Conservation (phyloP, 1,140 invertebrate species). For the Camponotus floridanus region DNA sequence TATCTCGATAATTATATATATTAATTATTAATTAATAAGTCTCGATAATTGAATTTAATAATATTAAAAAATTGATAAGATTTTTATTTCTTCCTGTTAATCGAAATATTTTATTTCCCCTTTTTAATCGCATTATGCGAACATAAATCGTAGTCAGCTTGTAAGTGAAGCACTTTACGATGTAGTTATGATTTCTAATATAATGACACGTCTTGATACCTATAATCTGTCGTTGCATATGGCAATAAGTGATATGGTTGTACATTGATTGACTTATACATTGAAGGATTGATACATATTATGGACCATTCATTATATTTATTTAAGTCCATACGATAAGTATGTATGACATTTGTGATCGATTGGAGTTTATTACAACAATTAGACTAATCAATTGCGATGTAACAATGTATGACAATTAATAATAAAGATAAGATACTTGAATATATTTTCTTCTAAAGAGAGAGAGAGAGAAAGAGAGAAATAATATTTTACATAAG, state of each 20-base stretch:
- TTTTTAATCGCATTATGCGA: background rate
- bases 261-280: background rate
- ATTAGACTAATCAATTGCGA: no score
- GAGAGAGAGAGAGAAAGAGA: no score
- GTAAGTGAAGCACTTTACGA: background rate
- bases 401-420: no score
- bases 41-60: no score
- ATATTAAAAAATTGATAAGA: no score
- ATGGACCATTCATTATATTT: background rate
- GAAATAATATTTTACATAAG: background rate
- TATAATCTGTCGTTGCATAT: no score
- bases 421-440: no score
- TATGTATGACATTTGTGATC: background rate
- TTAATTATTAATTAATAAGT: no score
- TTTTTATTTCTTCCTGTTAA: background rate
- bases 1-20: no score
- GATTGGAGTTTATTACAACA: background rate
- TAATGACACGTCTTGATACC: background rate
- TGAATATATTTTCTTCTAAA: background rate
- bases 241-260: background rate
- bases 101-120: background rate
- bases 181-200: background rate
- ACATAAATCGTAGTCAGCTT: background rate
- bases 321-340: background rate
- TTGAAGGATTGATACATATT: background rate